phyloP scores from a whole-genome alignment of 2,797 vertebrate species.

The Amniataba percoides region DNA sequence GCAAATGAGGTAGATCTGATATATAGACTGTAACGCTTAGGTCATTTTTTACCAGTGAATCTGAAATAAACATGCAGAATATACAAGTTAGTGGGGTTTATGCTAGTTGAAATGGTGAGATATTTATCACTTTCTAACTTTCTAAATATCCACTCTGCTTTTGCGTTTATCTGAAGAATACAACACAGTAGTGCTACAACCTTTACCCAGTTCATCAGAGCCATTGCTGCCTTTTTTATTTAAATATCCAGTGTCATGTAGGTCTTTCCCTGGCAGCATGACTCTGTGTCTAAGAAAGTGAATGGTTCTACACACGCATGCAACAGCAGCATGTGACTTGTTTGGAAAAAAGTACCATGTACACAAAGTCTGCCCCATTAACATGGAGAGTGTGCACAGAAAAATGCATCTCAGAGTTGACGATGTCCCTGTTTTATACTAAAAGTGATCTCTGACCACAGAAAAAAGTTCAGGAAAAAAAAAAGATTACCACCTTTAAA shows the following conservation, averaged over 20 bases:
- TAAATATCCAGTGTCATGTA: conserved; percentile 24
- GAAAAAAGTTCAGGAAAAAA: conserved; percentile 1
- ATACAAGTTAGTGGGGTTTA: background rate
- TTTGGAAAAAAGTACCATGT: conserved; percentile 12
- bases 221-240: conserved; percentile 24
- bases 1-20: conserved; percentile 13
- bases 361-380: conserved; percentile 6
- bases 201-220: conserved; percentile 30
- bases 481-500: conserved; percentile 23
- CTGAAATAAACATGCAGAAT: conserved; percentile 13
- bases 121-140: conserved; percentile 44
- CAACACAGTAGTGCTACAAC: background rate
- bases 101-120: conserved; percentile 18
- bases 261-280: conserved; percentile 19
- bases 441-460: conserved; percentile 11
- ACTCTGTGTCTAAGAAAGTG: background rate
- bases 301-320: conserved; percentile 26
- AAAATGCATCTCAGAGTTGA: background rate
- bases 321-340: background rate
- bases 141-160: conserved; percentile 23
- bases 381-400: conserved; percentile 2
- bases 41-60: background rate
- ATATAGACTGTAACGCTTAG: background rate
- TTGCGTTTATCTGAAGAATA: conserved; percentile 10
- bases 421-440: conserved; percentile 5